Conservation (phyloP, 1,140 invertebrate species). For the Megalonaias nervosa region DNA sequence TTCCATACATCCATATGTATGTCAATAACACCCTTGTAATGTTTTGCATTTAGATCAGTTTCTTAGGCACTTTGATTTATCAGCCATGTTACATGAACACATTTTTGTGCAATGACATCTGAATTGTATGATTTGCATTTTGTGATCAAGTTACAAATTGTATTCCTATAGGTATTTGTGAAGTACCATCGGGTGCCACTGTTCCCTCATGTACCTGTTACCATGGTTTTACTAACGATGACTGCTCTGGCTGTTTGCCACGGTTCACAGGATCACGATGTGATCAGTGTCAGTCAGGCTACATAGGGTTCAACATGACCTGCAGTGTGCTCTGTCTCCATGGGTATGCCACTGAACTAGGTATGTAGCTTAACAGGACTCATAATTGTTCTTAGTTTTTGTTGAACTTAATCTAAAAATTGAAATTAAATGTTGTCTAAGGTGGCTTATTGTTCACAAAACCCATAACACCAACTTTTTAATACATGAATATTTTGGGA, state of each 20-base stretch:
- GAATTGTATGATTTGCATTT: background rate
- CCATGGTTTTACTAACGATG: conserved; percentile 55
- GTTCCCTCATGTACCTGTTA: conserved; percentile 54
- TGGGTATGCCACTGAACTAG: conserved; percentile 47
- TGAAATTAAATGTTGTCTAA: no score
- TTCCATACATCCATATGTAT: background rate
- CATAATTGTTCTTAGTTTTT: no score
- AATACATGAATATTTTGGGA: background rate
- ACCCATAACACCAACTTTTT: background rate
- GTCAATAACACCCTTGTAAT: background rate
- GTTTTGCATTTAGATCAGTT: no score
- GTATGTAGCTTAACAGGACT: conserved; percentile 16
- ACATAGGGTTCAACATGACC: conserved; percentile 59
- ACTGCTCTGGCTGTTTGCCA: conserved; percentile 48
- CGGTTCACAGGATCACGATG: conserved; percentile 49
- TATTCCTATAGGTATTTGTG: conserved; percentile 50
- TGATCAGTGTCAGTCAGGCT: conserved; percentile 48
- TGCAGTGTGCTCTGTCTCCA: conserved; percentile 56
- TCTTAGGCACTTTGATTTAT: no score
- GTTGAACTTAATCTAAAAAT: no score
- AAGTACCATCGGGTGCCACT: conserved; percentile 30
- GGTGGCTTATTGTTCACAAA: background rate
- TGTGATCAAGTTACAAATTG: background rate
- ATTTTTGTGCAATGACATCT: no score
- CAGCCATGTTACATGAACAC: no score